phyloP scores from a whole-genome alignment of 2,888 invertebrate genomes.

The Lissonota sp. region DNA sequence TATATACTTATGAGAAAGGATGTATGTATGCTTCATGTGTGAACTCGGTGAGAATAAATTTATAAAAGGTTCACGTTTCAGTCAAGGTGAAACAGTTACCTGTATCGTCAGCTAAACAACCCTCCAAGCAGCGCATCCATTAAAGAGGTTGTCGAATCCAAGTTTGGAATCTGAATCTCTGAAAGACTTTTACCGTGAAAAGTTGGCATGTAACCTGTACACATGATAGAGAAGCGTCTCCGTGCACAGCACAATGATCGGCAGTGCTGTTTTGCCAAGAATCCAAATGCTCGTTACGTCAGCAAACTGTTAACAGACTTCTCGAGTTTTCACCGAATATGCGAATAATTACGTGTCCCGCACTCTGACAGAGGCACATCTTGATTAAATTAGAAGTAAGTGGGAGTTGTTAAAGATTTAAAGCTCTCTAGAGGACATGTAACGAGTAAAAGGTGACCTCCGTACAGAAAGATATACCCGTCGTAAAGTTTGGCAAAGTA shows the following conservation, averaged over 20 bases:
- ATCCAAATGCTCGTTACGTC: slow-evolving; percentile 39
- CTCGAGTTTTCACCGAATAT: slow-evolving; percentile 3
- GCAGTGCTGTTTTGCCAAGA: slow-evolving; percentile 5
- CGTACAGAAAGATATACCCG: too few relatives aligned
- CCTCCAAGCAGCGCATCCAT: not conserved
- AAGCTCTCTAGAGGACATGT: not conserved
- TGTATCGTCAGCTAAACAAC: slow-evolving; percentile 13
- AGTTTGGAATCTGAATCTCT: not conserved
- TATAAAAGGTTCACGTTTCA: slow-evolving; percentile 50
- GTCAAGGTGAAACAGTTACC: slow-evolving; percentile 20
- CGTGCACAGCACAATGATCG: slow-evolving; percentile 10
- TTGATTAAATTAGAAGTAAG: slow-evolving; percentile 7
- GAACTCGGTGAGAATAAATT: slow-evolving; percentile 45
- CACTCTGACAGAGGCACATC: not conserved
- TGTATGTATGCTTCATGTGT: not conserved
- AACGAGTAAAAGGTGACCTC: too few relatives aligned
- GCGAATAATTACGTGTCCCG: not conserved
- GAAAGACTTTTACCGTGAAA: slow-evolving; percentile 13
- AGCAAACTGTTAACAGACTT: not conserved
- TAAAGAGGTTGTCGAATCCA: not conserved
- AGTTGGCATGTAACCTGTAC: not conserved
- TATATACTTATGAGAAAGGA: not conserved
- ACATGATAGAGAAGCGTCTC: not conserved
- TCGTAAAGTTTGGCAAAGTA: too few relatives aligned
- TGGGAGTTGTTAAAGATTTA: slow-evolving; percentile 1